Evolutionary conservation across 1,140 invertebrate genomes (phyloP), one percentile per base, ranked within the genome.

Genomic region (Ganaspis sp.): DNA sequence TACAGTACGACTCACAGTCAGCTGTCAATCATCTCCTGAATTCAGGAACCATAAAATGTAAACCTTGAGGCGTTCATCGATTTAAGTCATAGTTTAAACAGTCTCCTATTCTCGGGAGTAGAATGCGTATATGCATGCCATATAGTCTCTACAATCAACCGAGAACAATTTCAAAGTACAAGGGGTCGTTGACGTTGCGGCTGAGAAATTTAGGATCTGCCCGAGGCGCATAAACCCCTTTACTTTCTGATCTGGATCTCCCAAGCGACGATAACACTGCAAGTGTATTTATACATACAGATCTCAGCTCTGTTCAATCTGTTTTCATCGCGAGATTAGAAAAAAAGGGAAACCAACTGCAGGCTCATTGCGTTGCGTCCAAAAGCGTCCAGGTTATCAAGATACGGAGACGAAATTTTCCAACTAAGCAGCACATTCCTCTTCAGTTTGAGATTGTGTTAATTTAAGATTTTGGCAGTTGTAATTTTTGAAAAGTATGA

Each of bases 101-200:
- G 21, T 9, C 8, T 17, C 53, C 53, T 54, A 17, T 19, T 11
- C 53, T 21, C 19, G n/a, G 9, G 21, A 11, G 9, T 9, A 23
- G 54, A 58, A 58, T 58, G 54, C 54, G 21, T 58, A 19, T 26
- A 21, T 58, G 23, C 21, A 15, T 45, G n/a, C n/a, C 11, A 40
- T 21, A 64, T n/a, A 64, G 6, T 64, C 23, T 64, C 54, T 9
- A 64, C 19, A 45, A 45, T 45, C 12, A 45, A 8, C 21, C 11
- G 11, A 64, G 54, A 64, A 64, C 54, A 64, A 64, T 26, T 23
- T 64, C 54, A 64, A 64, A 64, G 54, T 9, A 23, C 9, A 9
- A 45, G 9, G 21, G 21, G 54, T 64, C 54, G 23, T 64, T 26
- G 21, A 64, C 54, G 19, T 12, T 15, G 54, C 9, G 21, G 21